A percentile compares a stretch with the other conserved stretches of the same genome.
Conservation (phyloP, 2,888 invertebrate species). For the Acrobasis suavella region DNA sequence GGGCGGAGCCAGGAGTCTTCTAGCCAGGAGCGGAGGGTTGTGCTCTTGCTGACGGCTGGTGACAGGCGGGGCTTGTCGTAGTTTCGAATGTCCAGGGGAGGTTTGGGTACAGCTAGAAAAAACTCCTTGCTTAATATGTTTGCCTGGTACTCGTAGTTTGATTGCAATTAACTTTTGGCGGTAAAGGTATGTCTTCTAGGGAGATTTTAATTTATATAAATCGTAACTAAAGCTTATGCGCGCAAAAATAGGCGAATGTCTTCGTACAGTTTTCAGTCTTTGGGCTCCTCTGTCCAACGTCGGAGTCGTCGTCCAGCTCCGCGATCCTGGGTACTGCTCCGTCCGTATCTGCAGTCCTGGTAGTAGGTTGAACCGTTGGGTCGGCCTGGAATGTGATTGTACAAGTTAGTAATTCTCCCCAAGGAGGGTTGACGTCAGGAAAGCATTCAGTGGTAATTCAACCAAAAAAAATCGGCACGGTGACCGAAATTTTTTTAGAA, state of each 20-base stretch:
- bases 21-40: constrained; percentile 65
- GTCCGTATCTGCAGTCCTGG: constrained; percentile 39
- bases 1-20: constrained; percentile 73
- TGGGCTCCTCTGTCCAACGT: constrained; percentile 53
- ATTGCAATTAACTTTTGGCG: neutral
- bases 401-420: neutral
- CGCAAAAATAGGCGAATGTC: neutral
- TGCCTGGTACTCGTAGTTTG: constrained; percentile 24
- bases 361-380: constrained; percentile 43
- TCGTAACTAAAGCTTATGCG: no score
- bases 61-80: constrained; percentile 46
- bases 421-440: neutral
- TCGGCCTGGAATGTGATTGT: constrained; percentile 48
- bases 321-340: constrained; percentile 35
- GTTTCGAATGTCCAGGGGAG: constrained; percentile 41
- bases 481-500: no score
- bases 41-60: constrained; percentile 48
- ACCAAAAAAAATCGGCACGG: no score
- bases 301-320: constrained; percentile 45
- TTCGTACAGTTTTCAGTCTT: constrained; percentile 59
- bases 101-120: constrained; percentile 48
- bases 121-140: constrained; percentile 17
- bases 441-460: neutral
- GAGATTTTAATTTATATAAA: no score
- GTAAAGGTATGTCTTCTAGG: no score